phyloP scores from a whole-genome alignment of 2,797 vertebrate genomes.

The Simalia tracyae region DNA sequence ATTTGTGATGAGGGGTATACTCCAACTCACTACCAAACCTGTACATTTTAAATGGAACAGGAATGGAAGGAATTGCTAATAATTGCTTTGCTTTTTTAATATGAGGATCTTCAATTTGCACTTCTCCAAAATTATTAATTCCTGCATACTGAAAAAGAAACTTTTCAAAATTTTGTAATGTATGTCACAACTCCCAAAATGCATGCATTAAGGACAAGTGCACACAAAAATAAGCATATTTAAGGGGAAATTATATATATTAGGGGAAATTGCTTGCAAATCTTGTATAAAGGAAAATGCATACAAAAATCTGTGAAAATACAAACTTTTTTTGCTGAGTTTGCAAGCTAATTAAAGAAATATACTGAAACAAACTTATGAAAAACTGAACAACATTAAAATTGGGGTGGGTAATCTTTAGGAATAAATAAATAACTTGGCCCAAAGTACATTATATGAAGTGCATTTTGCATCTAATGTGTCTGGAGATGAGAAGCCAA shows the following conservation, averaged over 20 bases:
- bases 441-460: not conserved
- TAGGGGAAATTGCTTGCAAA: not conserved
- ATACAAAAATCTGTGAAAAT: not conserved
- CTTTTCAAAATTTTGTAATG: not conserved
- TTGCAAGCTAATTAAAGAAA: not conserved
- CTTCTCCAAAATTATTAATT: not conserved
- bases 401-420: not conserved
- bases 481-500: not conserved
- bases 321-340: not conserved
- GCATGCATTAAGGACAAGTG: not conserved
- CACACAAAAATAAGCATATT: not conserved
- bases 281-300: not conserved
- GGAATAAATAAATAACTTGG: not conserved
- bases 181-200: not conserved
- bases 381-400: not conserved
- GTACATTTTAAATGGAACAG: not conserved
- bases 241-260: not conserved
- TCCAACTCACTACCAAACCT: not conserved
- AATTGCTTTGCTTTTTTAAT: not conserved
- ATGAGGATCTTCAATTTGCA: not conserved
- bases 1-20: not conserved
- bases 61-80: not conserved
- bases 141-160: not conserved
- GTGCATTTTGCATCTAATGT: not conserved
- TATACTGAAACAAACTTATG: not conserved